Percentiles rank a stretch among this genome's conserved stretches.
These are phyloP conservation scores for Rhodinocichla rosea DNA, from an alignment of 2,113 vertebrate species.

Conservation along the genomic window DNA sequence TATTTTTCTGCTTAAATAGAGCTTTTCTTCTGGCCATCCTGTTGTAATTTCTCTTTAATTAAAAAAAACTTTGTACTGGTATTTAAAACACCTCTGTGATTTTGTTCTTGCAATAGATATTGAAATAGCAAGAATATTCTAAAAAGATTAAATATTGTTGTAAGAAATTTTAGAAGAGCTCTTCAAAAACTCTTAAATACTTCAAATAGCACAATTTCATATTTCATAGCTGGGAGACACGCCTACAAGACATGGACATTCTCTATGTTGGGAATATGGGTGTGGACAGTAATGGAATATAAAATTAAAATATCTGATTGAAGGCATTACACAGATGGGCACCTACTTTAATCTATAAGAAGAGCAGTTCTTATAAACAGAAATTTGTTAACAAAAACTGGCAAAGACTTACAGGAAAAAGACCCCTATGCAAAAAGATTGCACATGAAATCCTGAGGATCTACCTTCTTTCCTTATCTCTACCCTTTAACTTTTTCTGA, in stretches of 20 bases:
- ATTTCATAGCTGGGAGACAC: background rate
- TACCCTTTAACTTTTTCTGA: background rate
- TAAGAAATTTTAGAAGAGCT: background rate
- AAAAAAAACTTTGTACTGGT: background rate
- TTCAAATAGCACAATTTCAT: background rate
- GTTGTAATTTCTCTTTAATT: slow-evolving; percentile 31
- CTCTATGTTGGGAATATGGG: background rate
- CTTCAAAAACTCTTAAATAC: background rate
- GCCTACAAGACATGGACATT: background rate
- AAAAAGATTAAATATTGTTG: background rate
- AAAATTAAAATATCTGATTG: background rate
- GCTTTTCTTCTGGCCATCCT: background rate
- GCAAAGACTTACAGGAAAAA: background rate
- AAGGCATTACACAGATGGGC: background rate
- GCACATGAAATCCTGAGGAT: background rate
- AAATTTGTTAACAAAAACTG: background rate
- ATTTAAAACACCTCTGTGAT: background rate
- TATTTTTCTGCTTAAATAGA: slow-evolving; percentile 19
- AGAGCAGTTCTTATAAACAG: background rate
- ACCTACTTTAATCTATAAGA: background rate
- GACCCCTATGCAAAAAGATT: background rate
- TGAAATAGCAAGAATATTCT: background rate
- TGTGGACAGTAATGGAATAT: background rate
- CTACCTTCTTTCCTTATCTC: background rate
- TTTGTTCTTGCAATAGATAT: background rate